phyloP scores from a whole-genome alignment of 2,113 vertebrate species.

The Cottus gobio region DNA sequence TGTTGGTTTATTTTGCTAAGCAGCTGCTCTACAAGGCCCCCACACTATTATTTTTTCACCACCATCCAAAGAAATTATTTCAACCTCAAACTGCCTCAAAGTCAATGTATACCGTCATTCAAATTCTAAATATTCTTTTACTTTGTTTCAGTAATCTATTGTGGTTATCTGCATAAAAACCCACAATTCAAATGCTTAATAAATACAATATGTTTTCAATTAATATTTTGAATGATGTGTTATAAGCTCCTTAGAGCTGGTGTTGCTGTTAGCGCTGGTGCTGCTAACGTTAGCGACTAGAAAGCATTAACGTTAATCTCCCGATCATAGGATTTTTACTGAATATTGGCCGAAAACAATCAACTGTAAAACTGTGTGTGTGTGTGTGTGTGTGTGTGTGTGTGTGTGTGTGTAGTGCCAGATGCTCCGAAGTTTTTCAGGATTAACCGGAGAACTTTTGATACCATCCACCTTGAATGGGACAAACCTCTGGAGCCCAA shows the following conservation, averaged over 20 bases:
- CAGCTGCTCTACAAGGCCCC: no score
- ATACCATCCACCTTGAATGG: constrained; percentile 90
- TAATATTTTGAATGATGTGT: not conserved
- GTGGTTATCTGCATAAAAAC: not conserved
- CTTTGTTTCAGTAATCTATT: not conserved
- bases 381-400: not conserved
- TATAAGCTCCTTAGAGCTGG: not conserved
- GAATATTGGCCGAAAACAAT: not conserved
- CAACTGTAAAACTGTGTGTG: not conserved
- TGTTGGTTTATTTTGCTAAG: no score
- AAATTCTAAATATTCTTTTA: not conserved
- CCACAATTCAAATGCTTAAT: not conserved
- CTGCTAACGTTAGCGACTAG: not conserved
- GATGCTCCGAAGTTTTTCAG: constrained; percentile 89
- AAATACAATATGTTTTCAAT: no score
- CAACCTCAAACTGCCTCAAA: no score
- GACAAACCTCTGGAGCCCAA: constrained; percentile 94
- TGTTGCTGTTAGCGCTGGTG: not conserved
- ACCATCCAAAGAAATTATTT: no score
- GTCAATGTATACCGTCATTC: no score
- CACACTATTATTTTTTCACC: not conserved
- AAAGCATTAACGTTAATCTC: not conserved
- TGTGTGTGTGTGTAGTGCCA: constrained; percentile 84
- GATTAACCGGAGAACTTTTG: constrained; percentile 87
- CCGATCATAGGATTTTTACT: not conserved